A percentile compares a stretch with the other conserved stretches of the same genome.
Conservation (phyloP, 2,113 vertebrate species). For the Rhea americana region DNA sequence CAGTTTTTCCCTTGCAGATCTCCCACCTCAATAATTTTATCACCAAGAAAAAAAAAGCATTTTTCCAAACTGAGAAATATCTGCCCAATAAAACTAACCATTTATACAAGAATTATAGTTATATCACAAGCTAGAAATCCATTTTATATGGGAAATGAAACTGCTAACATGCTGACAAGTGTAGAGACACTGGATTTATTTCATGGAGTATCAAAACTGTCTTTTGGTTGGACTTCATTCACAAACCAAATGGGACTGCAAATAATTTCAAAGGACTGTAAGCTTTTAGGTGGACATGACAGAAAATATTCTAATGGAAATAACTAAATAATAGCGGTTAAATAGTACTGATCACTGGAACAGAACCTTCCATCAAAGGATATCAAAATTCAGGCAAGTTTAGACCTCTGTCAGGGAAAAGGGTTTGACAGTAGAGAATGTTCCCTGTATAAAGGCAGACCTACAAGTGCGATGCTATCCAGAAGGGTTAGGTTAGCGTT, state of each 20-base stretch:
- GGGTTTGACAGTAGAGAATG: neutral
- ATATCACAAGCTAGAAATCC: neutral
- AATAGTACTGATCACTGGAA: neutral
- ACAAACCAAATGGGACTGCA: neutral
- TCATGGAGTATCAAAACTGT: neutral
- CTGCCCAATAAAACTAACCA: neutral
- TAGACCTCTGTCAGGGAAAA: neutral
- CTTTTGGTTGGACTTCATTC: neutral
- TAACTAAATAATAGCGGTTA: neutral
- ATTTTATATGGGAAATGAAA: neutral
- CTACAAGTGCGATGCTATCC: neutral
- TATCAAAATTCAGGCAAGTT: neutral
- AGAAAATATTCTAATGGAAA: neutral
- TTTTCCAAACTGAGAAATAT: neutral
- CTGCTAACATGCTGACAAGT: neutral
- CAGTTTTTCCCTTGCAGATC: neutral
- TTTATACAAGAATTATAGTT: neutral
- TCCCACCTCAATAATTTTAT: slow-evolving; percentile 36
- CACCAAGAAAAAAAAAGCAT: neutral
- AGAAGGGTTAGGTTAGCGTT: neutral
- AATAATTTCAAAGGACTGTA: slow-evolving; percentile 1
- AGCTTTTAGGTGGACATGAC: neutral
- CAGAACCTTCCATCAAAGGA: neutral
- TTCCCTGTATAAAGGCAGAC: neutral
- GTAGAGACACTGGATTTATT: neutral